A percentile compares a stretch with the other conserved stretches of the same genome.
phyloP scores from a whole-genome alignment of 1,140 invertebrate genomes.

The Hypothenemus hampei region DNA sequence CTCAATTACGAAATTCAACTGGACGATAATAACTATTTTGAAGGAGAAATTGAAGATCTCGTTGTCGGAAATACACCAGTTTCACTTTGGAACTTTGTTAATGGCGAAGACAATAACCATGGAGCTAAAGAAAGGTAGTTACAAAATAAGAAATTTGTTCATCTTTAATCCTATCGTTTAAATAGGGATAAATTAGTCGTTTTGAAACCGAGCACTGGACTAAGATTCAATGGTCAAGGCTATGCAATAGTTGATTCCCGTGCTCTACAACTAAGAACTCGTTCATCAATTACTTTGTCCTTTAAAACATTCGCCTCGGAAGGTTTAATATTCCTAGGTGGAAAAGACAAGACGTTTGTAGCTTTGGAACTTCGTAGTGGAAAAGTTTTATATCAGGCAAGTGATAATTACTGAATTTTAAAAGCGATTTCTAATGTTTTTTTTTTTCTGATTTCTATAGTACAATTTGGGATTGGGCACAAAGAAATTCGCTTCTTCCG shows the following conservation, averaged over 20 bases:
- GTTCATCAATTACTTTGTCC: conserved; percentile 61
- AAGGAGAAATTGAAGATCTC: conserved; percentile 87
- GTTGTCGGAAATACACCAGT: conserved; percentile 82
- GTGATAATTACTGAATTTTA: conserved; percentile 1
- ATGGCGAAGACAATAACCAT: conserved; percentile 68
- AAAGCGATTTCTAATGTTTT: background rate
- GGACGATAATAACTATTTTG: conserved; percentile 66
- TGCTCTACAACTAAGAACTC: conserved; percentile 51
- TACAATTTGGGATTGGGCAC: conserved; percentile 63
- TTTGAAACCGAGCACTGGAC: conserved; percentile 60
- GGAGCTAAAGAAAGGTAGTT: conserved; percentile 66
- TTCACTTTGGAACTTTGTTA: conserved; percentile 90
- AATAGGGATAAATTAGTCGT: conserved; percentile 59
- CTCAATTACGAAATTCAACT: conserved; percentile 62
- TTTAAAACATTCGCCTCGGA: conserved; percentile 85
- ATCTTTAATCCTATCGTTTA: no score
- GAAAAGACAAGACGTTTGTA: conserved; percentile 68
- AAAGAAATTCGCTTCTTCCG: conserved; percentile 43
- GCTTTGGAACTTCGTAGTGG: conserved; percentile 80
- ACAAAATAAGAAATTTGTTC: background rate
- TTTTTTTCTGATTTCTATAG: conserved; percentile 38
- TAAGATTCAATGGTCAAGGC: conserved; percentile 81
- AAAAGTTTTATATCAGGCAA: conserved; percentile 63
- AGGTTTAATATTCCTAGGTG: conserved; percentile 83
- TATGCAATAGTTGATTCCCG: conserved; percentile 66